Evolutionary conservation across 2,113 vertebrate genomes (phyloP).

Genomic region (Percina caprodes): DNA sequence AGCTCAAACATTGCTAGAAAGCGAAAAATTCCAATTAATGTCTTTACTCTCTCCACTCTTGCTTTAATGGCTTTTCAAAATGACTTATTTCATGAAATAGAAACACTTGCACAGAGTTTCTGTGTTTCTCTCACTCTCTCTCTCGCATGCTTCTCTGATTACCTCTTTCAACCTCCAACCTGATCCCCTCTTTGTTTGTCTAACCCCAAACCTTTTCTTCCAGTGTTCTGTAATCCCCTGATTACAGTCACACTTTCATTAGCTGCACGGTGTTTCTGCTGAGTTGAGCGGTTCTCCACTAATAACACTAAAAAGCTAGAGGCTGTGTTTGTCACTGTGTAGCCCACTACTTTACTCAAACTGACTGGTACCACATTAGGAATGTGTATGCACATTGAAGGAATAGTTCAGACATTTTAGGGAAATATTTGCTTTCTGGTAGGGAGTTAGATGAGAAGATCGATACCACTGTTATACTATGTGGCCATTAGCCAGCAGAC

Average conservation of each 20-base stretch:
- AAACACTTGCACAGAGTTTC: conserved; percentile 26
- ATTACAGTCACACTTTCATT: conserved; percentile 75
- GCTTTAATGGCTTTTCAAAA: conserved; percentile 39
- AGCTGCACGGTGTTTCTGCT: conserved; percentile 70
- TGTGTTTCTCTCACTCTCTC: conserved; percentile 39
- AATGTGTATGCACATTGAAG: background rate
- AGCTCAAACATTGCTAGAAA: conserved; percentile 33
- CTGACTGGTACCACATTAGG: background rate
- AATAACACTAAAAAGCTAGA: conserved; percentile 67
- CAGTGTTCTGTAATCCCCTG: conserved; percentile 60
- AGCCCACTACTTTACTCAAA: conserved; percentile 29
- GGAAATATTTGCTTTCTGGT: background rate
- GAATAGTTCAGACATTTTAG: background rate
- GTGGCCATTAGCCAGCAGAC: background rate
- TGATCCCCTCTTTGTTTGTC: conserved; percentile 46
- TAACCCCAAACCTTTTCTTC: conserved; percentile 7
- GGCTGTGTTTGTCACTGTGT: conserved; percentile 31
- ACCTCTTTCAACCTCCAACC: conserved; percentile 30
- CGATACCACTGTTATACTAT: background rate
- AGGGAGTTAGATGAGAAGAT: background rate
- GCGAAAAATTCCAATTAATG: conserved; percentile 36
- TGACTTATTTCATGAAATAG: conserved; percentile 38
- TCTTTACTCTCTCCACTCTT: background rate
- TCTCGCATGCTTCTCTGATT: conserved; percentile 28
- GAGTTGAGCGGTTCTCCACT: conserved; percentile 63